Base-by-base conservation (phyloP, 2,113 vertebrate species). In the Dicentrarchus labrax region DNA sequence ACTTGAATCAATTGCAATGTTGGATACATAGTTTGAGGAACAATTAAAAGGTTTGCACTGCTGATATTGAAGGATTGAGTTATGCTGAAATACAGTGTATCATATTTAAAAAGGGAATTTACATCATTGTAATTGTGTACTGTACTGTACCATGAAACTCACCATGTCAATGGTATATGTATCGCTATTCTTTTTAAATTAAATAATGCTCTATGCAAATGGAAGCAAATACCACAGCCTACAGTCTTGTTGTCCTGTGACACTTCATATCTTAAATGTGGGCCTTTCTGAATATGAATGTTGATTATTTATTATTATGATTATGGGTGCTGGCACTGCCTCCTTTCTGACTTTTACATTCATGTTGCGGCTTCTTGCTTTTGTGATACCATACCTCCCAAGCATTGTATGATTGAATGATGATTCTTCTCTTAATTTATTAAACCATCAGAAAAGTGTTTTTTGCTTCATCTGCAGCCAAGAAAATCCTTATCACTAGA, bases 141-240 rank as follows among this genome's bases (percentile, higher is more conserved):
- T 91, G 83, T 93, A 93, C 91, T 91, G 87, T 87, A 91, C 89
- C 71, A 89, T 87, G 70, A 51, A 92, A 95, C 80, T 88, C 88
- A 92, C 76, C 78, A 65, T 87, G 88, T 94, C 81, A 76, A 86
- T 82, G 91, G 82, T 94, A 81, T 86, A 87, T 91, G 92, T 94
- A 83, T 91, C 82, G 30, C 74, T 82, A 64, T 92, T 91, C 61
- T 93, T 94, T 96, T 94, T 91, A 81, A 92, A 96, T 90, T 90
- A 96, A 95, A 95, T 82, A 60, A 83, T 90, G 91, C 91, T 93
- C 87, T 85, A 88, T 89, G 92, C 84, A 91, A 92, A 89, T 86
- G 30, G 77, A 72, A 57, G 80, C 81, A 75, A 72, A 67, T 8
- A 16, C 7, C 15, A 19, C 17, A 48, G 54, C 38, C 6, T 61